These are phyloP conservation scores for Xestia xanthographa DNA, from an alignment of 2,888 invertebrate species.

Conservation along the genomic window DNA sequence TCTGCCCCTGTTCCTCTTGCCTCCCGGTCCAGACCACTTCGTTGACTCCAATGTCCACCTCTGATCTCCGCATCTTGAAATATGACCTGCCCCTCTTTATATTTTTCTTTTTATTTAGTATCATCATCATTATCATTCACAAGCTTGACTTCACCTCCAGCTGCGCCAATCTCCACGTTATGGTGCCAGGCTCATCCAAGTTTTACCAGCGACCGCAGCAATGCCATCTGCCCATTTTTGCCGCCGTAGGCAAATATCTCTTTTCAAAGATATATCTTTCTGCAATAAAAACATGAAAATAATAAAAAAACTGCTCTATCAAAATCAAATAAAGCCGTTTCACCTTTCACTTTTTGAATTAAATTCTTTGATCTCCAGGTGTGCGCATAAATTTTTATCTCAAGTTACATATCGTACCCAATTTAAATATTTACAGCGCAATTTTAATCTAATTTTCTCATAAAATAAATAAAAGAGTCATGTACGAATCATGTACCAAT, in stretches of 20 bases:
- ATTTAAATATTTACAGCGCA: slow-evolving; percentile 16
- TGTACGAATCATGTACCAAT: neutral
- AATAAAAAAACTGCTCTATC: neutral
- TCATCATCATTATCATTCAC: neutral
- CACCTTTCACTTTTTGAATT: slow-evolving; percentile 11
- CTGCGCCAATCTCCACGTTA: neutral
- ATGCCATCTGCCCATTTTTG: neutral
- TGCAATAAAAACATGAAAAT: neutral
- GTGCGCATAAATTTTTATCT: neutral
- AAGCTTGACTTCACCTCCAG: neutral
- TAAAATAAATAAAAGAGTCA: neutral
- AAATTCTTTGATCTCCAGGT: slow-evolving; percentile 20
- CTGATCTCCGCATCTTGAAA: too few relatives aligned
- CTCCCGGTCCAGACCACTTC: too few relatives aligned
- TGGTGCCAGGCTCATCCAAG: neutral
- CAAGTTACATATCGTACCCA: neutral
- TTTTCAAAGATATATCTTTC: neutral
- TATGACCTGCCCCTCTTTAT: too few relatives aligned
- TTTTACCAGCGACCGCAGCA: neutral
- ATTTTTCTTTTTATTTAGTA: too few relatives aligned
- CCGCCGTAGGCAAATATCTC: neutral
- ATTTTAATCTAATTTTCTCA: neutral
- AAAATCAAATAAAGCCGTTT: slow-evolving; percentile 2
- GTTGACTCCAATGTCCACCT: too few relatives aligned
- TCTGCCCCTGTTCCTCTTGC: too few relatives aligned